phyloP scores from a whole-genome alignment of 2,888 invertebrate species.

The Diarsia dahlii region DNA sequence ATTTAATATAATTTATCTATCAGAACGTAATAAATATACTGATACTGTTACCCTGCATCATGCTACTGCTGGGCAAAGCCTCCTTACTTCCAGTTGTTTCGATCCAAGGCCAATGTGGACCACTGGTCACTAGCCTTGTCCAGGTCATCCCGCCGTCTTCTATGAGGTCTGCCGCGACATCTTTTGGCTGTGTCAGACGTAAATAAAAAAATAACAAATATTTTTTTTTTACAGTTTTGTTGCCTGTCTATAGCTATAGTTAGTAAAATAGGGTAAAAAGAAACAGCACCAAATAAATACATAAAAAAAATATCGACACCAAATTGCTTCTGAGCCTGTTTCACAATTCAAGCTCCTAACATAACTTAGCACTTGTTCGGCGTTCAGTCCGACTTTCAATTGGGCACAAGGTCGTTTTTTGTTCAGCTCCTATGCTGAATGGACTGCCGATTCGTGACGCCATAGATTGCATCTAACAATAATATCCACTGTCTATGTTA shows the following conservation, averaged over 20 bases:
- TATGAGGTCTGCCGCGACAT: too few species aligned
- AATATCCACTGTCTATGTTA: slow-evolving; percentile 14
- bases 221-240: not conserved
- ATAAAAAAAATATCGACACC: not conserved
- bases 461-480: slow-evolving; percentile 58
- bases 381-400: slow-evolving; percentile 59
- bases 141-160: too few species aligned
- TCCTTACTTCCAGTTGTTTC: too few species aligned
- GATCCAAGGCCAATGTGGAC: too few species aligned
- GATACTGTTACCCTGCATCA: too few species aligned
- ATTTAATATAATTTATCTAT: too few species aligned
- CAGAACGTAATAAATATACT: too few species aligned
- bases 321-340: not conserved
- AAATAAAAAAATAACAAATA: too few species aligned
- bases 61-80: too few species aligned
- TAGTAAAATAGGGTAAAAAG: not conserved
- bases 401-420: slow-evolving; percentile 64
- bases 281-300: not conserved
- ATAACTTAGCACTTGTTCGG: slow-evolving; percentile 25
- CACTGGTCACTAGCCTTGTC: too few species aligned
- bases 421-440: slow-evolving; percentile 52
- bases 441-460: slow-evolving; percentile 50
- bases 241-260: not conserved
- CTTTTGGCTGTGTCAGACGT: too few species aligned
- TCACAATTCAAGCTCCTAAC: slow-evolving; percentile 21